These are phyloP conservation scores for Pseudopleuronectes americanus DNA, from an alignment of 2,797 vertebrate species.

Conservation along the genomic window DNA sequence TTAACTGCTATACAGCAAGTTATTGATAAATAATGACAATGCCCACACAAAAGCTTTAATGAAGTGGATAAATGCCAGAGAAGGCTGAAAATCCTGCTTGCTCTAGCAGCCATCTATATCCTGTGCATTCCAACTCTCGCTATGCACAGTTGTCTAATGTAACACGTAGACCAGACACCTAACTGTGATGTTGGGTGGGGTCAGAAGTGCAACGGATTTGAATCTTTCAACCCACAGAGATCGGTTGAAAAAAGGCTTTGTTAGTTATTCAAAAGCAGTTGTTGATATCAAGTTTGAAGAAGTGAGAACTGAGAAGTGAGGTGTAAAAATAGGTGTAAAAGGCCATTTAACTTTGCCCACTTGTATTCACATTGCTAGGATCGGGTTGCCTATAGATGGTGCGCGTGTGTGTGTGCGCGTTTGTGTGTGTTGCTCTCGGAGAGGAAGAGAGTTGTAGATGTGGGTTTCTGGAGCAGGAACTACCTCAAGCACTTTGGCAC, in stretches of 20 bases:
- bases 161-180: background rate
- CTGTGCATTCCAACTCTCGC: background rate
- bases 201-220: slow-evolving; percentile 14
- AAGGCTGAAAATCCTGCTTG: background rate
- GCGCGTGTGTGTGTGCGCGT: too few relatives aligned
- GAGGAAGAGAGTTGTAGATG: slow-evolving; percentile 87
- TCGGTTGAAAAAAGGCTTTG: background rate
- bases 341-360: too few relatives aligned
- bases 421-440: slow-evolving; percentile 61
- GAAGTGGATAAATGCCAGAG: too few relatives aligned
- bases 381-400: background rate
- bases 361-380: background rate
- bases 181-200: background rate
- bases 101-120: background rate
- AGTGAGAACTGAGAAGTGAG: too few relatives aligned
- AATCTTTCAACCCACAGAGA: slow-evolving; percentile 2
- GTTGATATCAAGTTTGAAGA: too few relatives aligned
- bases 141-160: too few relatives aligned
- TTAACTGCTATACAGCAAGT: background rate
- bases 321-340: too few relatives aligned
- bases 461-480: slow-evolving; percentile 79
- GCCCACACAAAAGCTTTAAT: too few relatives aligned
- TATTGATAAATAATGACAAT: background rate
- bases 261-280: too few relatives aligned
- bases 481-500: slow-evolving; percentile 48